Evolutionary conservation across 2,113 vertebrate species (phyloP), one percentile per base, ranked within the genome.

Genomic region (Syngnathoides biaculeatus): DNA sequence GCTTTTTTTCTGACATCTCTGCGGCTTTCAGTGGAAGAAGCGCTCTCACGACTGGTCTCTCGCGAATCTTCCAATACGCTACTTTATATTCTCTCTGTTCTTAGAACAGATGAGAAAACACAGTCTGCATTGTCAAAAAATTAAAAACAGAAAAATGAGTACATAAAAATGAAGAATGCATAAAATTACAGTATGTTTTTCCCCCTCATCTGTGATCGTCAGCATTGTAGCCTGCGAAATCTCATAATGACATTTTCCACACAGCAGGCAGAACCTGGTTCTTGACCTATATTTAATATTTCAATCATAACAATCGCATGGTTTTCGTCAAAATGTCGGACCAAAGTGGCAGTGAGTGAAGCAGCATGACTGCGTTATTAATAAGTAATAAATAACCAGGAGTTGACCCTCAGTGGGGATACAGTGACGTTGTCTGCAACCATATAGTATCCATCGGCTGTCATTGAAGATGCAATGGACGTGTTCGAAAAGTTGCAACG

Each of bases 1-100:
- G 12, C 19, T 61, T 35, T 61, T 40, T 77, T 81, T 75, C 61
- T 78, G 17, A 78, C 73, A 71, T 73, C 47, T 80, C 73, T 74
- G 71, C 60, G n/a, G 60, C 48, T 76, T 43, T n/a, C 66, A 77
- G 63, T 45, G 65, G 45, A 61, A 53, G 17, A 57, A 59, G 9
- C 26, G 13, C 11, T 42, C 20, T 40, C 58, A 39, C 58, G 74
- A 40, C 75, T 74, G 75, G 72, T 72, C 76, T 38, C 40, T 79
- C 81, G 81, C 71, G 71, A 66, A 11, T 0, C 2, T 43, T 67
- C 22, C 48, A 30, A 42, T 70, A 12, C 45, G 52, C 38, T 64
- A 59, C 30, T 55, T 64, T 20, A 40, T 65, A 27, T 52, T 17
- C 65, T 64, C 10, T 39, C 6, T n/a, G 66, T 30, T 69, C 72